Evolutionary conservation across 1,140 invertebrate species (phyloP), one percentile per base, ranked within the genome.

Genomic region (Ceratoteleas bidentatus): DNA sequence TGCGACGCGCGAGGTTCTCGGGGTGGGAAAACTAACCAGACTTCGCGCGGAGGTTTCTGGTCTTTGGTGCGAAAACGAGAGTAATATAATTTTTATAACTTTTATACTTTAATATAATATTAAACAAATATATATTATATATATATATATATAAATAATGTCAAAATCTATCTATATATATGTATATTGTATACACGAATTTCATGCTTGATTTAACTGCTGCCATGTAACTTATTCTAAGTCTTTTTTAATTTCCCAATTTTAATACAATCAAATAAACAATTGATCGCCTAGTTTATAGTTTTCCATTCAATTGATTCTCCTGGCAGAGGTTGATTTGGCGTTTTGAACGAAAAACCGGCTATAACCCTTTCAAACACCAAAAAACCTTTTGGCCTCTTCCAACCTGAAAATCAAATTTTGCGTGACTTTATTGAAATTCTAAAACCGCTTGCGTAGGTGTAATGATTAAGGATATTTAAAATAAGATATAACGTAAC

Each of bases 21-120:
- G n/a, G n/a, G n/a, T n/a, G n/a, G n/a, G n/a, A n/a, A n/a, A n/a
- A n/a, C n/a, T n/a, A 53, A 14, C 38, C n/a, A n/a, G 34, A 57
- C 10, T 60, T 45, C 53, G 33, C n/a, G 7, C 16, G 43, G 8
- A 24, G 8, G n/a, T 38, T 61, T 61, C 50, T 62, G 57, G 68
- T 57, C 58, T 70, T 60, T 43, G 34, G 13, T 57, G 70, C 43
- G 16, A 64, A 47, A 43, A 58, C 58, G 7, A 75, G 6, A 75
- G 7, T 58, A 43, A 76, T 62, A 77, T 62, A 77, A 56, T 62
- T 76, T 68, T 76, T 50, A 75, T 75, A 75, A 76, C 54, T 66
- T 75, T 66, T 75, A 75, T 75, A 75, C 62, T 60, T 68, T 61
- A 38, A 64, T 57, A 61, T 45, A n/a, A n/a, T n/a, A n/a, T n/a